Base-by-base conservation (phyloP, 2,113 vertebrate species). In the Epinephelus fuscoguttatus region DNA sequence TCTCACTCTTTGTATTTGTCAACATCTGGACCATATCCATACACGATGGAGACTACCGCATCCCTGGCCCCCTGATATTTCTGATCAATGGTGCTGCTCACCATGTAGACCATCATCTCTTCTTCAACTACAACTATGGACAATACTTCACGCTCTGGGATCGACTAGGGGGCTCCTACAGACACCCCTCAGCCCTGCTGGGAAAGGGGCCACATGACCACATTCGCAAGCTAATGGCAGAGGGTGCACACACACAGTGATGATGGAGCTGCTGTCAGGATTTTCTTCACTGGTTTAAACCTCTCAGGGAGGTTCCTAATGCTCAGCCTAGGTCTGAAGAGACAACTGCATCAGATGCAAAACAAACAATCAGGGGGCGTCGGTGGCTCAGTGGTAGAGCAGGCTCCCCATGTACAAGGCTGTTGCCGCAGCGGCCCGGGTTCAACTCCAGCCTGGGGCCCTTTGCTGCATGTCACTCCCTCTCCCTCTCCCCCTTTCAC, bases 121-220 rank as follows among this genome's bases (percentile, higher is more conserved):
- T 93, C 90, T 99, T 99, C 0, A 96, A 97, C 88, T 99, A 96
- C 92, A 99, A 99, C 94, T 99, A 97, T 0, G 97, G 98, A 60
- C 98, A 99, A 86, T 99, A 99, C 71, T 98, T 99, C 85, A 99
- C 97, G 0, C 87, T 99, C 84, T 99, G 98, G 98, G 98, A 99
- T 93, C 96, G 95, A 75, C 93, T 99, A 0, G 98, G 97, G 0
- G 96, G 97, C 3, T 99, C 98, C 0, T 99, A 98, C 93, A 95
- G 96, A 87, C 92, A 96, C 66, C 98, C 98, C 23, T 95, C 97
- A 0, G 92, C 94, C 19, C 95, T 98, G 0, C 94, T 96, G 90
- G 96, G 96, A 25, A 96, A 95, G 1, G 96, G 97, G 0, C 96
- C 96, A 0, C 96, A 92, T 0, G 96, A 92, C 66, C 94, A 90